These are phyloP conservation scores for Drosophila azteca DNA, from an alignment of 1,140 invertebrate species.

Conservation along the genomic window DNA sequence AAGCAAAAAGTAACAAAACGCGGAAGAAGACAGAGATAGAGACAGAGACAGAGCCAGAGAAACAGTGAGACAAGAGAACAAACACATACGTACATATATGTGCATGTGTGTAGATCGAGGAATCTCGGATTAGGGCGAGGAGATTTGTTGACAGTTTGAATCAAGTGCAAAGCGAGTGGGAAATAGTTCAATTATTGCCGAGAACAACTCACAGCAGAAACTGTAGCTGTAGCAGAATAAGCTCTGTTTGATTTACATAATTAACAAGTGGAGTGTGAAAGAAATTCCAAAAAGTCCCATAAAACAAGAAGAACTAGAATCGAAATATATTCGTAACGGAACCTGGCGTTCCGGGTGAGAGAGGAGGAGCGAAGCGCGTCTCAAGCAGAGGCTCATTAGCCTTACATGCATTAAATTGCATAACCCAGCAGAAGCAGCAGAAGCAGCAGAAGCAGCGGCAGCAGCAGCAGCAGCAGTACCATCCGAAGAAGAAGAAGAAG, in stretches of 20 bases:
- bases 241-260: slow-evolving; percentile 69
- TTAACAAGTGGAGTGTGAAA: slow-evolving; percentile 58
- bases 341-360: slow-evolving; percentile 15
- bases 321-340: slow-evolving; percentile 44
- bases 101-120: slow-evolving; percentile 9
- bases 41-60: slow-evolving; percentile 1
- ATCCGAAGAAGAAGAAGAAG: too few relatives aligned
- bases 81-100: slow-evolving; percentile 28
- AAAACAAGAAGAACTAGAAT: slow-evolving; percentile 32
- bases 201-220: slow-evolving; percentile 22
- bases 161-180: slow-evolving; percentile 54
- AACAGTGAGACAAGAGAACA: slow-evolving; percentile 24
- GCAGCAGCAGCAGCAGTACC: slow-evolving; percentile 28
- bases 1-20: slow-evolving; percentile 9
- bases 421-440: slow-evolving; percentile 18
- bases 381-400: slow-evolving; percentile 51
- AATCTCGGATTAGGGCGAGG: slow-evolving; percentile 60
- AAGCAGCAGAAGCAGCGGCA: neutral
- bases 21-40: slow-evolving; percentile 5
- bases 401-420: slow-evolving; percentile 67
- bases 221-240: slow-evolving; percentile 14
- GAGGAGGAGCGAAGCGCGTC: slow-evolving; percentile 22
- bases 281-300: slow-evolving; percentile 18
- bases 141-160: slow-evolving; percentile 79
- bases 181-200: slow-evolving; percentile 55